Evolutionary conservation across 2,888 invertebrate species (phyloP), one percentile per base, ranked within the genome.

Genomic region (Tubulanus polymorphus): DNA sequence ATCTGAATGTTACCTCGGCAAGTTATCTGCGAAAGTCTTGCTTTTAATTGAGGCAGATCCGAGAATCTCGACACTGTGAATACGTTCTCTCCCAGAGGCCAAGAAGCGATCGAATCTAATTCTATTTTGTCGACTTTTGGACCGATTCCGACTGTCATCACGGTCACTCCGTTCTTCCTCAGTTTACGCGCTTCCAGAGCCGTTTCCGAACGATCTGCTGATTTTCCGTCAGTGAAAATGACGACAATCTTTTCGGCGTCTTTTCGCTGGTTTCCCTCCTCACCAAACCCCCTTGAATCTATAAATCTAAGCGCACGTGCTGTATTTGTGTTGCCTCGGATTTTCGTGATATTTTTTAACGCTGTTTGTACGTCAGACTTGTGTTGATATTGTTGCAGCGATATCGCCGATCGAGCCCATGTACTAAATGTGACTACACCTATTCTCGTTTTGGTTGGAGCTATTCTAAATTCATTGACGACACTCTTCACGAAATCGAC

Each of bases 81-180:
- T n/a, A n/a, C n/a, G n/a, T n/a, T n/a, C n/a, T n/a, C n/a, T n/a
- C n/a, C n/a, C n/a, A n/a, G n/a, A n/a, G n/a, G n/a, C n/a, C n/a
- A n/a, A n/a, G n/a, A n/a, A n/a, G n/a, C n/a, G n/a, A n/a, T n/a
- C n/a, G n/a, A n/a, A n/a, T n/a, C n/a, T n/a, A n/a, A n/a, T n/a
- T n/a, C n/a, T n/a, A n/a, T n/a, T n/a, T n/a, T n/a, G n/a, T n/a
- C n/a, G n/a, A n/a, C n/a, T n/a, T n/a, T n/a, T n/a, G n/a, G n/a
- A n/a, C 65, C 67, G 3, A 67, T 64, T 3, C 67, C 67, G 8
- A 67, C 60, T 8, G 63, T 63, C 51, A 67, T 66, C 15, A 67
- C 55, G 29, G 63, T 53, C 25, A 66, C 56, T 1, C 65, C 67
- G 2, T 54, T 52, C 2, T 57, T 50, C 30, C 50, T 57, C 8